These are phyloP conservation scores for Prunella strophiata DNA, from an alignment of 2,797 vertebrate species.

Conservation along the genomic window DNA sequence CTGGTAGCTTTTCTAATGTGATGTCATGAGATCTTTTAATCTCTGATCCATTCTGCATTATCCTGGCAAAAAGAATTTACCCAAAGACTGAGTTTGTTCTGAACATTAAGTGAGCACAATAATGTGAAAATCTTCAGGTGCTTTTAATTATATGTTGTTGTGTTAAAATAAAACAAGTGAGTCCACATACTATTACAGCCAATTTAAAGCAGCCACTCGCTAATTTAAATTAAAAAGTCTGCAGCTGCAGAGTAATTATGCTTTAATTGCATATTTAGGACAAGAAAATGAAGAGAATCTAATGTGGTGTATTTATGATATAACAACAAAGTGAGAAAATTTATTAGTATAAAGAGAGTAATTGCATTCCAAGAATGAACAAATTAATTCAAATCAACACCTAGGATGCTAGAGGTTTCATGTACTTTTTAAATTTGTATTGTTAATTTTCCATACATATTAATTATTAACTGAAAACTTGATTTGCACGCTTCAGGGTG, in stretches of 20 bases:
- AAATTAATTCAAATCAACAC: slow-evolving; percentile 61
- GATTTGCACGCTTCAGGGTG: not conserved
- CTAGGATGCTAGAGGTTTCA: slow-evolving; percentile 29
- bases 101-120: not conserved
- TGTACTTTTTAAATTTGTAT: not conserved
- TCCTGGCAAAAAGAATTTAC: not conserved
- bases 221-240: slow-evolving; percentile 70
- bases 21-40: not conserved
- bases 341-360: slow-evolving; percentile 41
- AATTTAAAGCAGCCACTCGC: slow-evolving; percentile 50
- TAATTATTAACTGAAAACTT: slow-evolving; percentile 57
- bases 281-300: slow-evolving; percentile 55
- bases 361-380: slow-evolving; percentile 39
- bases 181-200: slow-evolving; percentile 38
- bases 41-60: not conserved
- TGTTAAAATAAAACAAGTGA: slow-evolving; percentile 39
- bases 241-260: slow-evolving; percentile 51
- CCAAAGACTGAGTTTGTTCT: not conserved
- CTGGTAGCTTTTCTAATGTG: not conserved
- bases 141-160: slow-evolving; percentile 24
- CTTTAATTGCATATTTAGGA: slow-evolving; percentile 65
- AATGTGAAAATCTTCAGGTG: slow-evolving; percentile 25
- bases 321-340: slow-evolving; percentile 55
- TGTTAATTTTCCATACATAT: slow-evolving; percentile 29
- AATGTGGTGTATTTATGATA: slow-evolving; percentile 64